Conservation (phyloP, 1,140 invertebrate species). For the Listronotus bonariensis region DNA sequence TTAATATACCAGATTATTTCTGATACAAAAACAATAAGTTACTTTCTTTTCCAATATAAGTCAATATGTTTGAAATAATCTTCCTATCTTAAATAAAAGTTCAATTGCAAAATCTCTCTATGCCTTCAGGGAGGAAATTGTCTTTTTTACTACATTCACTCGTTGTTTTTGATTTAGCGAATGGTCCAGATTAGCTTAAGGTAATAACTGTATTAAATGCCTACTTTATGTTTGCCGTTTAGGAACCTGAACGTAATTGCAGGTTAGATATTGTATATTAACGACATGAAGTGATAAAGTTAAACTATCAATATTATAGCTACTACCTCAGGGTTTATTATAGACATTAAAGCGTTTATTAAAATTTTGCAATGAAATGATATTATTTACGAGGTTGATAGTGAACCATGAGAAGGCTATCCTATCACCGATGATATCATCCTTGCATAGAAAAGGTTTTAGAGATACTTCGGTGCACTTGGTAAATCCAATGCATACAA, state of each 20-base stretch:
- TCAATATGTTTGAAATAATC: too few species aligned
- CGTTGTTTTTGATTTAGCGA: constrained; percentile 5
- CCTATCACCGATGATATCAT: too few species aligned
- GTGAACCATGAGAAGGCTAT: too few species aligned
- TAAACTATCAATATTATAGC: not conserved
- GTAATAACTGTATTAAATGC: constrained; percentile 1
- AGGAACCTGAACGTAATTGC: not conserved
- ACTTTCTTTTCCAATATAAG: too few species aligned
- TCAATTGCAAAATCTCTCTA: not conserved
- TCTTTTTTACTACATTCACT: not conserved
- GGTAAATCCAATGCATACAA: too few species aligned
- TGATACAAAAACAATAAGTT: too few species aligned
- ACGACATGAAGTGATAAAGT: not conserved
- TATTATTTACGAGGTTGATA: constrained; percentile 4
- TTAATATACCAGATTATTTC: too few species aligned
- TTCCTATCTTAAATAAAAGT: not conserved
- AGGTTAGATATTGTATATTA: constrained; percentile 1
- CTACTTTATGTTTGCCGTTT: not conserved
- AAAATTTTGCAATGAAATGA: not conserved
- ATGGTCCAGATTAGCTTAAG: not conserved
- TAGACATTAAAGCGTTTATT: not conserved
- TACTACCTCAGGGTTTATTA: not conserved
- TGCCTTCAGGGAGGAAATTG: not conserved
- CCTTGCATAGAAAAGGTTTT: too few species aligned
- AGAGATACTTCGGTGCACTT: too few species aligned